Base-by-base conservation (phyloP, 2,113 vertebrate genomes). In the Dasyornis broadbenti region DNA sequence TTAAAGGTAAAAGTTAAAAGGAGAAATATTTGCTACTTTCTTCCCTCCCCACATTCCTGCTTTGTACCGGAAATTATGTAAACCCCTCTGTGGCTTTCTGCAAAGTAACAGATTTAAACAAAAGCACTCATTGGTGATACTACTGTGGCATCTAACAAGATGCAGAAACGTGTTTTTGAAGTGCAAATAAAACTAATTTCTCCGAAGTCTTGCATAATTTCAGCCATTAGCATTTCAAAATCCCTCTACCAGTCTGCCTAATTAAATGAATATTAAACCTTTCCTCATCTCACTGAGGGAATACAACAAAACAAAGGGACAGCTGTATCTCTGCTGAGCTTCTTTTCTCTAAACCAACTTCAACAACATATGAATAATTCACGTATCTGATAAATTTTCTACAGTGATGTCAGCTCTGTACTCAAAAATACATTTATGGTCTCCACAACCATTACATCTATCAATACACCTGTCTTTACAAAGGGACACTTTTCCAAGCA, bases 261-360 rank as follows among this genome's bases (percentile, higher is more conserved):
- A 94, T 96, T 93, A 96, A 95, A 97, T 90, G 93, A 96, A 96
- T 95, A 96, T 95, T 93, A 96, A 96, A 93, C 88, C 76, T 94
- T 96, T 96, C 92, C 94, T 89, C 90, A 79, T 93, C 82, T 68
- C 88, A 93, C 82, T 69, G 69, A 92, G 88, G 92, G 80, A 96
- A 71, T 3, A 92, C 73, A 96, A 50, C 57, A 78, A 95, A 95
- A 96, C 94, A 96, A 96, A 96, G 86, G 92, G 85, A 95, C 96
- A 97, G 92, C 94, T 95, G 95, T 88, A 92, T 89, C 93, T 88
- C 72, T 95, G 90, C 88, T 89, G 69, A 93, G 94, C 64, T 92
- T 77, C 71, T 40, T 79, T 90, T 89, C 91, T 90, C 76, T 64
- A 90, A 89, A 86, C 54, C 59, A 85, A 94, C 65, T 92, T 84